Evolutionary conservation across 92 coral and sea anemone species (phyloP).

Genomic region (Desmophyllum pertusum): DNA sequence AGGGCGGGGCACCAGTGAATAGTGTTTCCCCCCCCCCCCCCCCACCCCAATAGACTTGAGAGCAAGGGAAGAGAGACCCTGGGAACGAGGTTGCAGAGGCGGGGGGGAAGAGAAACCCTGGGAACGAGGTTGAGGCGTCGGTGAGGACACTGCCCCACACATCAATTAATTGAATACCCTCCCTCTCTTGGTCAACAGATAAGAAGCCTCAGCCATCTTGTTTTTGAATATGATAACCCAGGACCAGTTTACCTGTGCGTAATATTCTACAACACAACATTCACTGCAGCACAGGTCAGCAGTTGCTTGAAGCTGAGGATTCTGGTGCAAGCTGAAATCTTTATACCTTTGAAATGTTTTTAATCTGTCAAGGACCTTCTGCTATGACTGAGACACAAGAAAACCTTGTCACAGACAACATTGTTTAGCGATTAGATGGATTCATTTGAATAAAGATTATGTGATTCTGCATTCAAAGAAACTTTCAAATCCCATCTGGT

Average conservation of each 20-base stretch:
- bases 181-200: neutral
- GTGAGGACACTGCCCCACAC: too few relatives aligned
- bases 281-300: slow-evolving; percentile 27
- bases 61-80: too few relatives aligned
- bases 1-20: too few relatives aligned
- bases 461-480: too few relatives aligned
- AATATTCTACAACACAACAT: slow-evolving; percentile 22
- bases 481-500: too few relatives aligned
- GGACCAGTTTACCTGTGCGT: slow-evolving; percentile 20
- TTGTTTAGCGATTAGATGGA: neutral
- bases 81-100: too few relatives aligned
- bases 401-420: neutral
- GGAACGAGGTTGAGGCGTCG: too few relatives aligned
- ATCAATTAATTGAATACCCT: neutral
- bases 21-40: neutral
- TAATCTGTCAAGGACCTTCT: slow-evolving; percentile 8
- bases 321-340: slow-evolving; percentile 16
- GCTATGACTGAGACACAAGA: neutral
- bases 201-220: slow-evolving; percentile 20
- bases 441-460: too few relatives aligned
- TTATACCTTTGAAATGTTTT: slow-evolving; percentile 32
- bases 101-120: too few relatives aligned
- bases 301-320: slow-evolving; percentile 32
- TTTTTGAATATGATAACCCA: slow-evolving; percentile 12
- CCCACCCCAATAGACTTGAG: too few relatives aligned